Percentiles rank a stretch among this genome's conserved stretches.
These are phyloP conservation scores for Valencia hispanica DNA, from an alignment of 2,797 vertebrate species.

Conservation along the genomic window DNA sequence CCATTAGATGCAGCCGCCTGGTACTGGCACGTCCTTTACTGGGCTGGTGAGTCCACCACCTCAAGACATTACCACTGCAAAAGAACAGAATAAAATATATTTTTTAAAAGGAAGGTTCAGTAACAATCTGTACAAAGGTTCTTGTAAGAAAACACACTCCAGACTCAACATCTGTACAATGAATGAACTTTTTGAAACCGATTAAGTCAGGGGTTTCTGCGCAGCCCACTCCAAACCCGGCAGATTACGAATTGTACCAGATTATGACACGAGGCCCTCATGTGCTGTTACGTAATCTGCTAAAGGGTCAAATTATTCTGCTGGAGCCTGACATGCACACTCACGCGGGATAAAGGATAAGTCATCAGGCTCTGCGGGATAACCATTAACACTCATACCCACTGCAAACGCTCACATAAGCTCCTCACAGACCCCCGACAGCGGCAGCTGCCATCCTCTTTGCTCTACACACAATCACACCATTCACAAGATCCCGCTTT, in stretches of 20 bases:
- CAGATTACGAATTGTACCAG: slow-evolving; percentile 45
- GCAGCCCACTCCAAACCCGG: slow-evolving; percentile 13
- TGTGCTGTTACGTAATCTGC: slow-evolving; percentile 59
- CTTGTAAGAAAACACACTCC: background rate
- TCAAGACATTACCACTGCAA: slow-evolving; percentile 86
- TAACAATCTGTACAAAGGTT: background rate
- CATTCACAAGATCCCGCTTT: slow-evolving; percentile 65
- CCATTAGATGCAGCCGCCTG: slow-evolving; percentile 86
- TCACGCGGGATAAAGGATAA: slow-evolving; percentile 66
- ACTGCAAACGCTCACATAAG: slow-evolving; percentile 44
- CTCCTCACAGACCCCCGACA: slow-evolving; percentile 33
- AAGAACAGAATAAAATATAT: slow-evolving; percentile 29
- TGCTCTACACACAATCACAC: slow-evolving; percentile 66
- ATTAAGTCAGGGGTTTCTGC: slow-evolving; percentile 19
- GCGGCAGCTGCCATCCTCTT: slow-evolving; percentile 61
- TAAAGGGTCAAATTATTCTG: slow-evolving; percentile 50
- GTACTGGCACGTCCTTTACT: slow-evolving; percentile 72
- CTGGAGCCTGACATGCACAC: slow-evolving; percentile 45
- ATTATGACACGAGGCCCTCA: slow-evolving; percentile 55
- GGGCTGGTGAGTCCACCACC: slow-evolving; percentile 60
- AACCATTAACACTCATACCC: slow-evolving; percentile 67
- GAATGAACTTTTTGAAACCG: slow-evolving; percentile 2
- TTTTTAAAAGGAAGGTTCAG: slow-evolving; percentile 15
- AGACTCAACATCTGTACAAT: background rate
- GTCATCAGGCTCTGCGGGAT: slow-evolving; percentile 68